These are phyloP conservation scores for Chaetops frenatus DNA, from an alignment of 2,113 vertebrate species.

Conservation along the genomic window DNA sequence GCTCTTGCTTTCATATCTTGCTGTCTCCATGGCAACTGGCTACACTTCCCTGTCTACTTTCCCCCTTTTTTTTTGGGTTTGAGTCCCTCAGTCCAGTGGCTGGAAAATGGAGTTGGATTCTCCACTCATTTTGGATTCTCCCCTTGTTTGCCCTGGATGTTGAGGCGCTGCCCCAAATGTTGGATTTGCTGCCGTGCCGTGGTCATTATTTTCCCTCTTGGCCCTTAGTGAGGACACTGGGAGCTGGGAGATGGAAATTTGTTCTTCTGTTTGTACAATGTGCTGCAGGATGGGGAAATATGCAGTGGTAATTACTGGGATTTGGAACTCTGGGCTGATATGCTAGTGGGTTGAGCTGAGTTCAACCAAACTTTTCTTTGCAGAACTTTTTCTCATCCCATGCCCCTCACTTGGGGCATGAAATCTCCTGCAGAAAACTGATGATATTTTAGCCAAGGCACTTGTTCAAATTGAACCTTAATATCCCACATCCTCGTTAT, in stretches of 20 bases:
- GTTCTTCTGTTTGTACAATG: neutral
- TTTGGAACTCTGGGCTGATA: neutral
- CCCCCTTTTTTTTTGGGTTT: neutral
- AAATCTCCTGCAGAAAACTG: neutral
- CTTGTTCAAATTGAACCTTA: neutral
- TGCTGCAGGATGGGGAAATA: neutral
- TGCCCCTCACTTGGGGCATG: neutral
- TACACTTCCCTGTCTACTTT: slow-evolving; percentile 35
- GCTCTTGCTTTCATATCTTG: slow-evolving; percentile 51
- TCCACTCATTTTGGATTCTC: neutral
- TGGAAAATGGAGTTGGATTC: neutral
- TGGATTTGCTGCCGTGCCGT: neutral
- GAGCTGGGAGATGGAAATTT: neutral
- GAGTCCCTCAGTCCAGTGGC: slow-evolving; percentile 17
- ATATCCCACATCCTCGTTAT: neutral
- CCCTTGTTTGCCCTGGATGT: rapidly evolving
- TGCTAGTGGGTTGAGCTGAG: neutral
- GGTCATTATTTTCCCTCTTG: neutral
- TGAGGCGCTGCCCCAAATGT: rapidly evolving
- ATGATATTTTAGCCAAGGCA: neutral
- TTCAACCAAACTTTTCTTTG: neutral
- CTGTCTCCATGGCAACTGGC: slow-evolving; percentile 63
- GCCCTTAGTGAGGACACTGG: neutral
- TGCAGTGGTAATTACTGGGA: rapidly evolving
- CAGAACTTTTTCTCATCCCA: rapidly evolving